phyloP scores from a whole-genome alignment of 92 coral and sea anemone genomes.

The Epizoanthus stellaris region DNA sequence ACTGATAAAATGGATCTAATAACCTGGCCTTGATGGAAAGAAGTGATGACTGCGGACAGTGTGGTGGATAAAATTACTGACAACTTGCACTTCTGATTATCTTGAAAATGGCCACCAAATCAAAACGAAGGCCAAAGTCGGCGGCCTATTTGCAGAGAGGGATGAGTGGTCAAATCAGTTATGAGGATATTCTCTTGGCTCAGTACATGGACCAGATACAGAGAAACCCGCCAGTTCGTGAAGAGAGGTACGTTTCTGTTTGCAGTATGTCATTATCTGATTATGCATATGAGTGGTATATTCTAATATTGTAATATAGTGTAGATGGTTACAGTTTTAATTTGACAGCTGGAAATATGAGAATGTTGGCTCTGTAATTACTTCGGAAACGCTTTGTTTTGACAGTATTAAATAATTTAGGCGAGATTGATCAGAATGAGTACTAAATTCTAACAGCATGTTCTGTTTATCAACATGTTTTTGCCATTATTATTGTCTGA shows the following conservation, averaged over 20 bases:
- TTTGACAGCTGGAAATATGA: too few species aligned
- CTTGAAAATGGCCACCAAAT: conserved; percentile 71
- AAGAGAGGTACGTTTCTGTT: conserved; percentile 61
- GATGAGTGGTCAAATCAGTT: conserved; percentile 78
- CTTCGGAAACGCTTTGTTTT: too few species aligned
- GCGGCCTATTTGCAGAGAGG: conserved; percentile 80
- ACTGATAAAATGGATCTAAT: not conserved
- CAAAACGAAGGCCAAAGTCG: conserved; percentile 59
- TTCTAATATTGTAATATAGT: too few species aligned
- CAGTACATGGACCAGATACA: conserved; percentile 87
- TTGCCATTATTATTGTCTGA: too few species aligned
- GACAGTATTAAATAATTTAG: too few species aligned
- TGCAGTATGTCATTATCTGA: too few species aligned
- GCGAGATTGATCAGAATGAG: too few species aligned
- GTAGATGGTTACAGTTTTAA: too few species aligned
- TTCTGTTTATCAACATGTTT: too few species aligned
- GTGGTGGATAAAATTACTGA: not conserved
- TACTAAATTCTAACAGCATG: too few species aligned
- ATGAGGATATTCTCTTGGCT: conserved; percentile 85
- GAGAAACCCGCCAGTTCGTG: conserved; percentile 64
- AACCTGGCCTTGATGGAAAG: not conserved
- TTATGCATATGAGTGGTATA: too few species aligned
- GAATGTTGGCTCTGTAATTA: too few species aligned
- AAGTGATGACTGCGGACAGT: not conserved
- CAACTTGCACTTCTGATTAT: not conserved